phyloP scores from a whole-genome alignment of 2,113 vertebrate species.

The Calidris pygmaea region DNA sequence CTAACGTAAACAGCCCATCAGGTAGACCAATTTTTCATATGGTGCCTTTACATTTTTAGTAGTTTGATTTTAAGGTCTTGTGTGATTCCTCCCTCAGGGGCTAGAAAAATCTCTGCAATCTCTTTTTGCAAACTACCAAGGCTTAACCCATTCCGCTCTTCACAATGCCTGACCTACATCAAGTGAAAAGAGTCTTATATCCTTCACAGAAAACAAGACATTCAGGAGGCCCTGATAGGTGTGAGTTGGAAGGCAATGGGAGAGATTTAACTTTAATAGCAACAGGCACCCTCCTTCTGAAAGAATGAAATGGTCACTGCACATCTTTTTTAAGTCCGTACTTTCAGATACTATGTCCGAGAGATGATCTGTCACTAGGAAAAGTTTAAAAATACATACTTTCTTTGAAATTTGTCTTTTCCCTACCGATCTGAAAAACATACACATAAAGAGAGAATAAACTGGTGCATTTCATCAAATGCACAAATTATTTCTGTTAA shows the following conservation, averaged over 20 bases:
- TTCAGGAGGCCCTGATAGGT: neutral
- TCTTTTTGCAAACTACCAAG: constrained; percentile 1
- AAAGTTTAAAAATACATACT: neutral
- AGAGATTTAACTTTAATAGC: neutral
- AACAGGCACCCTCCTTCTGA: neutral
- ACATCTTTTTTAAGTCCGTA: neutral
- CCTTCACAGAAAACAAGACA: neutral
- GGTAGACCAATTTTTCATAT: neutral
- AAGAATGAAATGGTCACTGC: neutral
- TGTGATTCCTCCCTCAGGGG: neutral
- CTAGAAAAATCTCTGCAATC: neutral
- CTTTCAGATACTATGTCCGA: neutral
- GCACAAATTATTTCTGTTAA: neutral
- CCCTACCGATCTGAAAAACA: neutral
- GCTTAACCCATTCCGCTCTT: constrained; percentile 42
- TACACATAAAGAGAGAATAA: neutral
- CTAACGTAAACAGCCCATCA: neutral
- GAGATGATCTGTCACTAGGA: neutral
- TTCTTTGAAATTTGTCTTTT: neutral
- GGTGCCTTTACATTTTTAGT: neutral
- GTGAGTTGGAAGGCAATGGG: neutral
- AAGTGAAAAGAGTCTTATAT: neutral
- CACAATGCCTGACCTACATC: constrained; percentile 57
- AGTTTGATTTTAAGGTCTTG: neutral
- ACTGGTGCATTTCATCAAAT: neutral